Base-by-base conservation (phyloP, 2,888 invertebrate species). In the Chalcis sispes region DNA sequence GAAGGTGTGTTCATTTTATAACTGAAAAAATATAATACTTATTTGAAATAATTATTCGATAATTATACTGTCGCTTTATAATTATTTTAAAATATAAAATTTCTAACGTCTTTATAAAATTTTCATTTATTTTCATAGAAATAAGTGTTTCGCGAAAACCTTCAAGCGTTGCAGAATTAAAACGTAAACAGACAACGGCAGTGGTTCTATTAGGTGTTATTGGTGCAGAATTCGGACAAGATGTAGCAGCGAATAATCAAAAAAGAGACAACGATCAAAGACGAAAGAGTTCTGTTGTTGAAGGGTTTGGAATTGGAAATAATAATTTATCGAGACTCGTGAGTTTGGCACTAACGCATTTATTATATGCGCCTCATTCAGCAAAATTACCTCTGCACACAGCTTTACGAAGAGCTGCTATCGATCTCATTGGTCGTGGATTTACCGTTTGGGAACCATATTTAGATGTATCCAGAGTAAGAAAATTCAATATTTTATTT, bases 361-460 rank as follows among this genome's bases (percentile, higher is more conserved):
- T 99, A 27, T 91, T 99, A 62, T 92, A 98, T 77, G 94, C 97
- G 13, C 95, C 97, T n/a, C 92, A 97, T 5, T 93, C 94, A 27
- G 89, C 93, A 1, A 94, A 95, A 81, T 90, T 98, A 77, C 98
- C 98, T 0, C 93, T 96, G 48, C 95, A 97, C 90, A 98, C 98
- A 20, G 95, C 98, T n/a, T 90, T 98, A 59, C 92, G 98, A 1
- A 91, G 99, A 77, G 99, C 99, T 13, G 98, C 99, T 0, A 97
- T 99, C 56, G 99, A 99, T 91, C 92, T 99, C 79, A 93, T 99
- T 79, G 99, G 99, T 0, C 92, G 99, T 56, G 98, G 98, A 3
- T 99, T 99, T 89, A 96, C 97, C 0, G 98, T 99, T 0, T 99
- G 99, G 99, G 99, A 99, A 87, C 99, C 99, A 0, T 98, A 99